Percentiles rank a stretch among this genome's conserved stretches.
phyloP scores from a whole-genome alignment of 2,797 vertebrate species.

The Sternotherus odoratus region DNA sequence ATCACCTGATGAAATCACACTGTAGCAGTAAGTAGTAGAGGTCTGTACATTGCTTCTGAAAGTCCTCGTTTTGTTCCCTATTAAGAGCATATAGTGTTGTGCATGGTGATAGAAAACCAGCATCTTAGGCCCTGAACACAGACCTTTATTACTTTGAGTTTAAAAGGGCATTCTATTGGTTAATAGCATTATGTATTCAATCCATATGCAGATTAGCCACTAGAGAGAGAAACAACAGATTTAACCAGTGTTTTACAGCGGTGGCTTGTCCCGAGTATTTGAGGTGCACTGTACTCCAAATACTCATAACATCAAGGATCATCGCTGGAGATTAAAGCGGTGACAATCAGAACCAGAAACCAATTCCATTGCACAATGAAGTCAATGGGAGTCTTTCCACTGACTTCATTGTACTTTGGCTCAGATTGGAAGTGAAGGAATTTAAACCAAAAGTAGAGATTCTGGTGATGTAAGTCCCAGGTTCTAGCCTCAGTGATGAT shows the following conservation, averaged over 20 bases:
- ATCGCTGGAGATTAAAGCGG: background rate
- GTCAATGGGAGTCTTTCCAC: background rate
- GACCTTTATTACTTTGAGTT: conserved; percentile 4
- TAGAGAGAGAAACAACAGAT: background rate
- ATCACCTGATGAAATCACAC: background rate
- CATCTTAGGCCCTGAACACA: background rate
- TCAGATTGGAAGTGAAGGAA: background rate
- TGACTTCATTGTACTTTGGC: background rate
- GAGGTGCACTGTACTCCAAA: background rate
- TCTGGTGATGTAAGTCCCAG: background rate
- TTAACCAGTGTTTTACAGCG: background rate
- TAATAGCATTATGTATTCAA: background rate
- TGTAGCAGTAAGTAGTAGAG: background rate
- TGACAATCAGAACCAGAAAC: background rate
- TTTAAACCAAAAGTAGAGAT: background rate
- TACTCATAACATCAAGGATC: background rate
- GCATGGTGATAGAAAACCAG: background rate
- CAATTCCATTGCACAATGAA: background rate
- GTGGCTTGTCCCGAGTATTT: background rate
- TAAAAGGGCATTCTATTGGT: background rate
- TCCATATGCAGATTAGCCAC: accelerated
- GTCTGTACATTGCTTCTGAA: background rate
- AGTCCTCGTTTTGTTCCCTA: background rate
- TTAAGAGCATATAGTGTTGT: background rate
- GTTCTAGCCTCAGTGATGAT: background rate